phyloP scores from a whole-genome alignment of 2,797 vertebrate species.

The Pampus argenteus region DNA sequence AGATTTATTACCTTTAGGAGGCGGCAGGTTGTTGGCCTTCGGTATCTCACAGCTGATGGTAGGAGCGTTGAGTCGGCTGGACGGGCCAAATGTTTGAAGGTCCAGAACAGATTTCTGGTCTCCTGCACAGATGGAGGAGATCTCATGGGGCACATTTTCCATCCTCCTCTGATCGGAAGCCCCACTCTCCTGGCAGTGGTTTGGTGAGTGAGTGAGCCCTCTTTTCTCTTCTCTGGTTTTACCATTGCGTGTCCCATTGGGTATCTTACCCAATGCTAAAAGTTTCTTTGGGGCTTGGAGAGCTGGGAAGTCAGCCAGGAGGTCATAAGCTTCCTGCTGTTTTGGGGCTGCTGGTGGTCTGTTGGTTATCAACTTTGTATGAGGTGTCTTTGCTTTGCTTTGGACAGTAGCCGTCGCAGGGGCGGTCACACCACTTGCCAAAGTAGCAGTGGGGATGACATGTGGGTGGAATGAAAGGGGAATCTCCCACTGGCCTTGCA shows the following conservation, averaged over 20 bases:
- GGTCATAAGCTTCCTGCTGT: slow-evolving; percentile 52
- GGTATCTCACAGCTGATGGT: slow-evolving; percentile 34
- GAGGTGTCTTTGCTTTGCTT: slow-evolving; percentile 40
- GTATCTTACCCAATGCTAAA: slow-evolving; percentile 2
- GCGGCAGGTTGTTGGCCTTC: slow-evolving; percentile 43
- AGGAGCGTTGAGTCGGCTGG: slow-evolving; percentile 7
- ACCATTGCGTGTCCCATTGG: slow-evolving; percentile 24
- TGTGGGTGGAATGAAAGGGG: slow-evolving; percentile 51
- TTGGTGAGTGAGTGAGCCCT: slow-evolving; percentile 7
- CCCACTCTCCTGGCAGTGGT: slow-evolving; percentile 29
- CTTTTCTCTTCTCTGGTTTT: slow-evolving; percentile 21
- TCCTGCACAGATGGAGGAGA: slow-evolving; percentile 59
- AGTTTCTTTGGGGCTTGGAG: slow-evolving; percentile 41
- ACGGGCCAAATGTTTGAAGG: slow-evolving; percentile 40
- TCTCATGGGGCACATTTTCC: slow-evolving; percentile 48
- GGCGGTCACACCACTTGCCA: slow-evolving; percentile 17
- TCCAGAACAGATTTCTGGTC: slow-evolving; percentile 50
- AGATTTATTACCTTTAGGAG: slow-evolving; percentile 59
- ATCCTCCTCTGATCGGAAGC: slow-evolving; percentile 44
- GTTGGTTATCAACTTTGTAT: slow-evolving; percentile 23
- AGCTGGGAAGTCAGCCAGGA: slow-evolving; percentile 59
- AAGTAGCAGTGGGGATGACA: slow-evolving; percentile 38
- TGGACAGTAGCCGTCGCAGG: slow-evolving; percentile 38
- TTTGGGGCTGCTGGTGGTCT: slow-evolving; percentile 6
- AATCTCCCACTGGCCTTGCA: slow-evolving; percentile 44